These are phyloP conservation scores for Palythoa heliodiscus DNA, from an alignment of 92 coral and sea anemone species.

Conservation along the genomic window DNA sequence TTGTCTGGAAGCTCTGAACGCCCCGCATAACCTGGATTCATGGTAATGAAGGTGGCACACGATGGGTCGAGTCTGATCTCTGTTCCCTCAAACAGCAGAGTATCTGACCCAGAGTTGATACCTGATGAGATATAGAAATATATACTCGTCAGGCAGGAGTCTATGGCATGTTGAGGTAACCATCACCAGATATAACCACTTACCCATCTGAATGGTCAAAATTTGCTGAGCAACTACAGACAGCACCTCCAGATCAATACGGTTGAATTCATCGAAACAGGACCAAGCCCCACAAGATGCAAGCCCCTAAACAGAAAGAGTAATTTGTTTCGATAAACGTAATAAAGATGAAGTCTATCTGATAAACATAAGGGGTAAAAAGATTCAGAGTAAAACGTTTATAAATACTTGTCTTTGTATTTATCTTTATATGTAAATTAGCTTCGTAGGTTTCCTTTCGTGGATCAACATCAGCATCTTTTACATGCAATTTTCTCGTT, in stretches of 20 bases:
- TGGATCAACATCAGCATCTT: no score
- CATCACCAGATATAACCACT: slow-evolving; percentile 5
- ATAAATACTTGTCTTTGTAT: no score
- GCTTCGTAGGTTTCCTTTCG: no score
- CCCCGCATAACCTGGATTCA: slow-evolving; percentile 99
- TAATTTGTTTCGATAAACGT: no score
- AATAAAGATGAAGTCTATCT: not conserved
- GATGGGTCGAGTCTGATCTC: slow-evolving; percentile 91
- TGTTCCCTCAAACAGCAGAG: slow-evolving; percentile 96
- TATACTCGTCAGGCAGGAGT: not conserved
- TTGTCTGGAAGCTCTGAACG: slow-evolving; percentile 97
- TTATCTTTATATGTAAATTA: no score
- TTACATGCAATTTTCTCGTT: no score
- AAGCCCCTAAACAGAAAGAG: slow-evolving; percentile 65
- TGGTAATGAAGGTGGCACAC: slow-evolving; percentile 92
- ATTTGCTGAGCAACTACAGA: slow-evolving; percentile 98
- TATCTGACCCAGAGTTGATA: slow-evolving; percentile 93
- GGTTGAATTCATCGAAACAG: slow-evolving; percentile 97
- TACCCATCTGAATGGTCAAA: slow-evolving; percentile 97
- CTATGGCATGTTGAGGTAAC: not conserved
- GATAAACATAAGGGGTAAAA: not conserved
- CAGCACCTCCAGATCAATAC: slow-evolving; percentile 94
- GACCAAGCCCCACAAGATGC: slow-evolving; percentile 99
- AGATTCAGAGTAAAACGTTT: no score
- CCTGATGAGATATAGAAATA: slow-evolving; percentile 49